Evolutionary conservation across 2,888 invertebrate species (phyloP).

Genomic region (Megastigmus dorsalis): DNA sequence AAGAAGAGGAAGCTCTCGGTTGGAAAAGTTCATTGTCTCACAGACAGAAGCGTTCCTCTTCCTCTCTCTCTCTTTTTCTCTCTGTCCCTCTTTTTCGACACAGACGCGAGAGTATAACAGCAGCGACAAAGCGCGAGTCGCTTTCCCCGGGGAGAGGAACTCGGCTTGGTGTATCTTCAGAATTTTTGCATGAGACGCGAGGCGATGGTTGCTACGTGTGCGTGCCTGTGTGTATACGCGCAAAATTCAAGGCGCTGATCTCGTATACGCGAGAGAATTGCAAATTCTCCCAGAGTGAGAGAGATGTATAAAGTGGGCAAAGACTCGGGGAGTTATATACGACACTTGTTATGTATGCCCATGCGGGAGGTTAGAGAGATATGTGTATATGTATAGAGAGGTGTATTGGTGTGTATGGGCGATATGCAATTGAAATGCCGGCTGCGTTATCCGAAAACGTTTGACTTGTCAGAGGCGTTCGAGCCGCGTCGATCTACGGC

Average conservation of each 20-base stretch:
- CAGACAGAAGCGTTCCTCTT: too few relatives aligned
- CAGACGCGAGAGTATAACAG: neutral
- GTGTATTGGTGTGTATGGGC: too few relatives aligned
- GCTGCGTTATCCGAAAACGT: slow-evolving; percentile 49
- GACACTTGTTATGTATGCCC: slow-evolving; percentile 15
- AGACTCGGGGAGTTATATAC: neutral
- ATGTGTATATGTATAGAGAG: too few relatives aligned
- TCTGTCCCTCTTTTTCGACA: slow-evolving; percentile 5
- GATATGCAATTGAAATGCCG: slow-evolving; percentile 61
- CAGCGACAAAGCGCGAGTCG: slow-evolving; percentile 18
- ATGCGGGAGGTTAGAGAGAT: neutral
- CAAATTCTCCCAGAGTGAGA: slow-evolving; percentile 57
- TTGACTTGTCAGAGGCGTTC: neutral
- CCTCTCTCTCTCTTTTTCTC: neutral
- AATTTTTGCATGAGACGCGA: slow-evolving; percentile 27
- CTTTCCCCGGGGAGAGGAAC: slow-evolving; percentile 29
- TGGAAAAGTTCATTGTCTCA: slow-evolving; percentile 35
- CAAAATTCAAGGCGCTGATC: slow-evolving; percentile 47
- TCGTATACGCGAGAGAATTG: slow-evolving; percentile 61
- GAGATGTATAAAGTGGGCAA: neutral
- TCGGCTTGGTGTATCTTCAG: slow-evolving; percentile 14
- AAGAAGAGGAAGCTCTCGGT: slow-evolving; percentile 1
- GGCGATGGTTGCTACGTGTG: neutral
- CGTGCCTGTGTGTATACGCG: slow-evolving; percentile 13
- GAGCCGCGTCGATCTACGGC: neutral